Evolutionary conservation across 2,888 invertebrate species (phyloP), one percentile per base, ranked within the genome.

Genomic region (Meloe dianella): DNA sequence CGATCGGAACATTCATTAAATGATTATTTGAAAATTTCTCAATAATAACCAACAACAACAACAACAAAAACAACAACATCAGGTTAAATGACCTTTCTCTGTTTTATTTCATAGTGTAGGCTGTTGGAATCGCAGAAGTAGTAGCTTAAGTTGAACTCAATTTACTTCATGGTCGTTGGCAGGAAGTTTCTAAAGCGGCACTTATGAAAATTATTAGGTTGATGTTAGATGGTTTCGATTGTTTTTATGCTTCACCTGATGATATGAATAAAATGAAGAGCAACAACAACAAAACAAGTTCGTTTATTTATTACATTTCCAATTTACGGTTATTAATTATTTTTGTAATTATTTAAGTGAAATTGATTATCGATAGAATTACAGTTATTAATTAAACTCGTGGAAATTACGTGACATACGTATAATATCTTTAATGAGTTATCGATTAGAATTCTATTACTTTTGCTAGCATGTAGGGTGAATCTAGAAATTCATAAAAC

Each of bases 121-220:
- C 20, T 47, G 47, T 20, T 20, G 2, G 47, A 47, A 47, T 47
- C 47, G 47, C 47, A 47, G 47, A 47, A 47, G 47, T 47, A 47
- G 47, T 47, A 47, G 47, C 20, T 47, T 47, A 20, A 47, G 47
- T 47, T 47, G 47, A 47, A 47, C 47, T 47, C 47, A 47, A 47
- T 47, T 47, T 47, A 20, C 47, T 47, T 47, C 47, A 47, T 47
- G 47, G 47, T 47, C 47, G 47, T 47, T 47, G 47, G 47, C 47
- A 47, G 47, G 47, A 47, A 47, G 47, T 47, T 47, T 47, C 20
- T 47, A 41, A 47, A 47, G 47, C 47, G 47, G 47, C 47, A 47
- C 20, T 47, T 47, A 20, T 47, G 47, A 20, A 47, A 47, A 47
- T 47, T 47, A 47, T 47, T 47, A 22, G 47, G 47, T 20, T 22